Conservation (phyloP, 2,888 invertebrate species). For the Drymonia ruficornis region DNA sequence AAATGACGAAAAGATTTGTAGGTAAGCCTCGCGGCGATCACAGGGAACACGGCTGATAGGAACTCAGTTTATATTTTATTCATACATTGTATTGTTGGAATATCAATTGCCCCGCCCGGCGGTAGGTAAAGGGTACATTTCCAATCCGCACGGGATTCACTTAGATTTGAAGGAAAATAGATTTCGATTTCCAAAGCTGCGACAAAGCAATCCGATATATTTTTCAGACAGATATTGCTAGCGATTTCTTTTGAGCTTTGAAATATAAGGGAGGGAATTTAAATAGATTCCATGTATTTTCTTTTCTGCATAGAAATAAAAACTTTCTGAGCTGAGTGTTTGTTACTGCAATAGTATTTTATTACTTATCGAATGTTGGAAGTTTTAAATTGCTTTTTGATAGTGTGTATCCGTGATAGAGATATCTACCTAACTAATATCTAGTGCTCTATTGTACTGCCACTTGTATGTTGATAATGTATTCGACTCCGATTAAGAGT, state of each 20-base stretch:
- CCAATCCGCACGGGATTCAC: constrained; percentile 85
- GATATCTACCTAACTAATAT: neutral
- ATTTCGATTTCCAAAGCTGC: constrained; percentile 85
- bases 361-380: constrained; percentile 34
- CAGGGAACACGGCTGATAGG: constrained; percentile 76
- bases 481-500: too few species aligned
- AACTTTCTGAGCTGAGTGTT: constrained; percentile 32
- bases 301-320: constrained; percentile 54
- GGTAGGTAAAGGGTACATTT: constrained; percentile 85
- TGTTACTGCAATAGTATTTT: constrained; percentile 25
- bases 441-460: too few species aligned
- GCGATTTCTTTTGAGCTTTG: constrained; percentile 85
- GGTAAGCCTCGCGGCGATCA: constrained; percentile 72
- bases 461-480: too few species aligned
- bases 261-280: constrained; percentile 82
- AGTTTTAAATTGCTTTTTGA: constrained; percentile 34
- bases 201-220: constrained; percentile 86
- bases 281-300: constrained; percentile 71
- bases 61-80: constrained; percentile 84
- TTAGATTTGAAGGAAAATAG: constrained; percentile 86
- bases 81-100: constrained; percentile 85
- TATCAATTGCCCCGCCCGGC: constrained; percentile 84
- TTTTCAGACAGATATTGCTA: constrained; percentile 85
- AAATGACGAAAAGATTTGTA: constrained; percentile 57
- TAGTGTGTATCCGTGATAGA: constrained; percentile 19